These are phyloP conservation scores for Danionella cerebrum DNA, from an alignment of 2,113 vertebrate genomes.

Conservation along the genomic window DNA sequence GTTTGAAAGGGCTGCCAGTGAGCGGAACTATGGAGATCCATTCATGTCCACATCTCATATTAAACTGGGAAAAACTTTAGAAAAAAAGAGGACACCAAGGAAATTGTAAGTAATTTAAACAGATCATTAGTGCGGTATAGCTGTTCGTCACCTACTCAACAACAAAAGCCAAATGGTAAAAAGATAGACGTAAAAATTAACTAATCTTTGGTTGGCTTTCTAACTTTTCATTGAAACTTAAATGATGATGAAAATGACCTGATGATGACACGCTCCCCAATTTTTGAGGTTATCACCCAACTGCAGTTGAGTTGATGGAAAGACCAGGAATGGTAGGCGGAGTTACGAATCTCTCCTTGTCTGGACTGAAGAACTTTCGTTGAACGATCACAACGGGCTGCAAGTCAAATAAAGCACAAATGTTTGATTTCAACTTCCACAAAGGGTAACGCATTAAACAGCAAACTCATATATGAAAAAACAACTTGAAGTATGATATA, in stretches of 20 bases:
- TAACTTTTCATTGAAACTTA: neutral
- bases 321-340: constrained; percentile 54
- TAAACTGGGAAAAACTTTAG: constrained; percentile 63
- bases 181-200: too few species aligned
- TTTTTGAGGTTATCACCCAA: constrained; percentile 58
- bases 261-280: constrained; percentile 56
- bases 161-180: neutral
- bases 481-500: too few species aligned
- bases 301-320: constrained; percentile 53
- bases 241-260: constrained; percentile 49
- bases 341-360: constrained; percentile 60
- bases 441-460: too few species aligned
- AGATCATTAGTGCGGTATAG: neutral
- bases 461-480: too few species aligned
- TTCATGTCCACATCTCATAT: constrained; percentile 52
- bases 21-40: constrained; percentile 59
- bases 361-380: constrained; percentile 49
- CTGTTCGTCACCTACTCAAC: neutral
- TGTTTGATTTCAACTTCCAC: too few species aligned
- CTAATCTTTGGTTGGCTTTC: neutral
- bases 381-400: constrained; percentile 54
- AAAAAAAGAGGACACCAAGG: neutral
- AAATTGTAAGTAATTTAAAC: neutral
- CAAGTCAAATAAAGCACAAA: neutral
- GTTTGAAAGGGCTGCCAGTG: constrained; percentile 38